A percentile compares a stretch with the other conserved stretches of the same genome.
These are phyloP conservation scores for Rhabdornis inornatus DNA, from an alignment of 2,113 vertebrate genomes.

Conservation along the genomic window DNA sequence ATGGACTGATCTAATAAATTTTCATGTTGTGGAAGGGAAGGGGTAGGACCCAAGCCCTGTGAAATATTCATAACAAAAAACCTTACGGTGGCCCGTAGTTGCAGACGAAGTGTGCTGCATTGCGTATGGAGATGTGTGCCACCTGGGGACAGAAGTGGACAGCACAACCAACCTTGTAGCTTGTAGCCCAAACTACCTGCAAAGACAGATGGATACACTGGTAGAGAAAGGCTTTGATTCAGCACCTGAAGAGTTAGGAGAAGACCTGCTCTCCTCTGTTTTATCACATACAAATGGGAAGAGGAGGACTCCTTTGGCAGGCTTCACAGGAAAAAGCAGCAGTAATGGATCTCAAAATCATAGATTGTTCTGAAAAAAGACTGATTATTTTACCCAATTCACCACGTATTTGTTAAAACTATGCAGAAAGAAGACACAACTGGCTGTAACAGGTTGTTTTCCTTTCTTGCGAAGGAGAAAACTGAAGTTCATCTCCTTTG, in stretches of 20 bases:
- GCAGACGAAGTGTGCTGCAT: constrained; percentile 55
- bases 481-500: not conserved
- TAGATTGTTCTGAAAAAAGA: not conserved
- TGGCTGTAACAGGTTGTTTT: not conserved
- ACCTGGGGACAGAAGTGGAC: constrained; percentile 46
- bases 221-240: not conserved
- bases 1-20: not conserved
- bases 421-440: not conserved
- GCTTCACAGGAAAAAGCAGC: not conserved
- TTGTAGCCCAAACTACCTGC: constrained; percentile 65
- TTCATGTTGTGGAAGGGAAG: not conserved
- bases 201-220: not conserved
- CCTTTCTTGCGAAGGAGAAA: not conserved
- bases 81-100: constrained; percentile 67
- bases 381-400: not conserved
- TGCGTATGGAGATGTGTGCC: not conserved
- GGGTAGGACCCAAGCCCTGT: not conserved
- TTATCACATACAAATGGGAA: not conserved
- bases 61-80: not conserved
- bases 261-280: not conserved
- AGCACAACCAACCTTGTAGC: constrained; percentile 70
- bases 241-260: not conserved
- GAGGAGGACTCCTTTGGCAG: not conserved
- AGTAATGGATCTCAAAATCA: not conserved
- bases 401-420: not conserved